These are phyloP conservation scores for Glaucidium brasilianum DNA, from an alignment of 2,113 vertebrate species.

Conservation along the genomic window DNA sequence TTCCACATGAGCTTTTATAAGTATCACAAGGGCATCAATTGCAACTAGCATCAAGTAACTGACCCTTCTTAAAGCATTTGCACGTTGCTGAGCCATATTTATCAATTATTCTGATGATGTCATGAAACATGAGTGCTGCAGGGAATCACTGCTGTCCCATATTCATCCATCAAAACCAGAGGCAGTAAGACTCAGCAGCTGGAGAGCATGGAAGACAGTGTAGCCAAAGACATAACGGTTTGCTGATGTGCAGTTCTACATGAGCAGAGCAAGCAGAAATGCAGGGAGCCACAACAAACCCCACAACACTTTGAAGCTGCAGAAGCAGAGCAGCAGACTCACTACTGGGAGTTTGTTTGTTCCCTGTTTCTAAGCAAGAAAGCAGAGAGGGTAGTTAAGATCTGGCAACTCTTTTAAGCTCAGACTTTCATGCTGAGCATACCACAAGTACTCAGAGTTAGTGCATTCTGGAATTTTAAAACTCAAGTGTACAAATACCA, in stretches of 20 bases:
- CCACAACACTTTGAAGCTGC: background rate
- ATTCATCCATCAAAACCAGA: background rate
- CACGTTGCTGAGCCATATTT: accelerated
- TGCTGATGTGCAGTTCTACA: background rate
- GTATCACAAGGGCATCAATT: accelerated
- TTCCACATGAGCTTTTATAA: background rate
- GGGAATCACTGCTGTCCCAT: background rate
- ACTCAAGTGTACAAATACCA: background rate
- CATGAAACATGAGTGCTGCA: accelerated
- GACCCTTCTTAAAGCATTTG: background rate
- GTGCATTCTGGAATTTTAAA: background rate
- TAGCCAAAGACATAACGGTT: background rate
- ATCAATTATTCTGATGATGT: background rate
- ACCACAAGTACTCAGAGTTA: background rate
- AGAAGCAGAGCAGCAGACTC: background rate
- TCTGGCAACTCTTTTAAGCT: background rate
- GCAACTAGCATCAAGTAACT: background rate
- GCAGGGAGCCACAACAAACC: background rate
- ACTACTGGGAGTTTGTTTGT: background rate
- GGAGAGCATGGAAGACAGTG: background rate
- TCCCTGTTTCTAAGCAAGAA: background rate
- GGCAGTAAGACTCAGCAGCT: background rate
- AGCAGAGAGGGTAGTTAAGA: background rate
- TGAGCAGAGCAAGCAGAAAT: background rate
- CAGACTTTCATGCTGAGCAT: background rate